A percentile compares a stretch with the other conserved stretches of the same genome.
Evolutionary conservation across 2,797 vertebrate genomes (phyloP).

Genomic region (Sebastes steindachneri): DNA sequence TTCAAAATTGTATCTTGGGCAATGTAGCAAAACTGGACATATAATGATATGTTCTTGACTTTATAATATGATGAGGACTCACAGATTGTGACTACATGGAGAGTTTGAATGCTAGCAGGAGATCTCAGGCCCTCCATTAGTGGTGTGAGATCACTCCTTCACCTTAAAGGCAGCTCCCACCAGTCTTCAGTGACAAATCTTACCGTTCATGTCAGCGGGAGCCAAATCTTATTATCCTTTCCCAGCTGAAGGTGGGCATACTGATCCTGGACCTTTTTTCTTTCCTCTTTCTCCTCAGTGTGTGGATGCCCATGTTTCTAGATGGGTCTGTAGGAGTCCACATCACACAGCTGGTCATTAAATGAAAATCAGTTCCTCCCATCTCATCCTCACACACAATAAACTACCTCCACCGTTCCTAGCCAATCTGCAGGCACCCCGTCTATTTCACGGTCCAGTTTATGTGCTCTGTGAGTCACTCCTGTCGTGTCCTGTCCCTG

Average conservation of each 20-base stretch:
- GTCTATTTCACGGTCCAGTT: constrained; percentile 64
- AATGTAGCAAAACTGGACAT: background rate
- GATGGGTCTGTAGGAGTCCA: constrained; percentile 46
- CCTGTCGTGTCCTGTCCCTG: constrained; percentile 40
- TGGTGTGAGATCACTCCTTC: constrained; percentile 17
- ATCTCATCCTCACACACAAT: constrained; percentile 57
- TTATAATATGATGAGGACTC: background rate
- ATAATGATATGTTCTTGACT: background rate
- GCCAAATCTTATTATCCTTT: constrained; percentile 63
- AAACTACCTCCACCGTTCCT: constrained; percentile 43
- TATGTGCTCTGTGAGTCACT: constrained; percentile 61
- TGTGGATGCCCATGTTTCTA: constrained; percentile 55
- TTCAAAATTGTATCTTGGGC: background rate
- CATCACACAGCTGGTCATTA: constrained; percentile 69
- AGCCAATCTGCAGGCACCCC: constrained; percentile 48
- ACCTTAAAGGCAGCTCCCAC: constrained; percentile 42
- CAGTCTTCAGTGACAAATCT: constrained; percentile 32
- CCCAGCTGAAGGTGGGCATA: constrained; percentile 27
- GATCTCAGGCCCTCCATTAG: constrained; percentile 7
- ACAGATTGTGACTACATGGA: background rate
- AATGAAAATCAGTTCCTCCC: constrained; percentile 66
- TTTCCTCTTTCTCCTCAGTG: background rate
- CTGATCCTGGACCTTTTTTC: constrained; percentile 15
- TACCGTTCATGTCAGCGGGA: constrained; percentile 68
- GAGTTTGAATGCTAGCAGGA: background rate